Conservation (phyloP, 2,113 vertebrate genomes). For the Conger conger region DNA sequence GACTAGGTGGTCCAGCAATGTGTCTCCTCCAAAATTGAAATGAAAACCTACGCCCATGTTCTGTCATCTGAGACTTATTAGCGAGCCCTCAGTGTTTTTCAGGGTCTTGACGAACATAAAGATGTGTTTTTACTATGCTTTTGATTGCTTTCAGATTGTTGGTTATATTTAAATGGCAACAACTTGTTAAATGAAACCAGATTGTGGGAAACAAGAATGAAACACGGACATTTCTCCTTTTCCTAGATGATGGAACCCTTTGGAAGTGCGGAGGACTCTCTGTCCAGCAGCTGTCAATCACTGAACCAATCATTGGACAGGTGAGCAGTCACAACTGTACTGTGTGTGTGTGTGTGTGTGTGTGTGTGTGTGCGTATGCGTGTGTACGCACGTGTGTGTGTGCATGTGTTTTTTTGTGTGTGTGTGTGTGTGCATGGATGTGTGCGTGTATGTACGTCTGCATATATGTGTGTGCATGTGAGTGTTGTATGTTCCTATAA, state of each 20-base stretch:
- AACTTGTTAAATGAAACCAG: not conserved
- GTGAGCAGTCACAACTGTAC: conserved; percentile 56
- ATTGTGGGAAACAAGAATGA: not conserved
- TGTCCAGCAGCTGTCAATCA: conserved; percentile 88
- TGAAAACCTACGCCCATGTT: no score
- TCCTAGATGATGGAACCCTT: conserved; percentile 83
- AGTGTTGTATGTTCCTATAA: not conserved
- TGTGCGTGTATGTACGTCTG: no score
- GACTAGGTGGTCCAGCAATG: no score
- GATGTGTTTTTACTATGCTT: not conserved
- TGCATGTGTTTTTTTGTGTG: not conserved
- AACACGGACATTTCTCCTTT: conserved; percentile 27
- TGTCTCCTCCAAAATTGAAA: no score
- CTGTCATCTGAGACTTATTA: not conserved
- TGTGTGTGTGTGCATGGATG: conserved; percentile 24
- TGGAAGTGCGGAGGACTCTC: conserved; percentile 77
- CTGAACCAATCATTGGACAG: conserved; percentile 88
- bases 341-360: conserved; percentile 12
- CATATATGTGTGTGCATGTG: no score
- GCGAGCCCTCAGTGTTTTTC: not conserved
- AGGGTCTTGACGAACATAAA: not conserved
- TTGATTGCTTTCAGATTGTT: not conserved
- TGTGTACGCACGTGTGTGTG: no score
- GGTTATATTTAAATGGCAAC: not conserved
- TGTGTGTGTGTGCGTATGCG: not conserved